A percentile compares a stretch with the other conserved stretches of the same genome.
Evolutionary conservation across 2,888 invertebrate species (phyloP).

Genomic region (Patella pellucida): DNA sequence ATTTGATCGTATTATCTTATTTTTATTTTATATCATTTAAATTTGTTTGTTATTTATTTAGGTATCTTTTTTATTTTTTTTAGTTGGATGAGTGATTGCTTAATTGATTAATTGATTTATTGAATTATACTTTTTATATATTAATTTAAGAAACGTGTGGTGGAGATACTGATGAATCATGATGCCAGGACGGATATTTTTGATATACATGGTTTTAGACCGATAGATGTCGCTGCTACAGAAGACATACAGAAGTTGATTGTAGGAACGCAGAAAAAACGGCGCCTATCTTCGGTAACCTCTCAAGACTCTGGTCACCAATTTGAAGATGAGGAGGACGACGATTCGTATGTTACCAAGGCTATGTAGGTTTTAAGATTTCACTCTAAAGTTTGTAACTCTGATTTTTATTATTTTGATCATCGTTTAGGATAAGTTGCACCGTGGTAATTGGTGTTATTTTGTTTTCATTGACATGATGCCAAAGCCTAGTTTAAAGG

Average conservation of each 20-base stretch:
- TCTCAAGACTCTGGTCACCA: background rate
- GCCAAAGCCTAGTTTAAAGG: no score
- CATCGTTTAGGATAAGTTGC: no score
- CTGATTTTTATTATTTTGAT: no score
- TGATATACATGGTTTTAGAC: slow-evolving; percentile 40
- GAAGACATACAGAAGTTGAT: slow-evolving; percentile 48
- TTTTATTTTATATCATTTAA: no score
- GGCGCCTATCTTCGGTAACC: slow-evolving; percentile 20
- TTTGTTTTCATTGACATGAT: no score
- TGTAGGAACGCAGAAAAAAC: slow-evolving; percentile 26
- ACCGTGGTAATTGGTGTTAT: no score
- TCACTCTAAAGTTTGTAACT: background rate
- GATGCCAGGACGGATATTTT: slow-evolving; percentile 42
- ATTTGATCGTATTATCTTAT: no score
- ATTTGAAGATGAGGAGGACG: slow-evolving; percentile 29
- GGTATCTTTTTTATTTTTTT: no score
- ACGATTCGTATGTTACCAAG: slow-evolving; percentile 41
- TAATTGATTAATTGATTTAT: no score
- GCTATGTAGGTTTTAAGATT: slow-evolving; percentile 48
- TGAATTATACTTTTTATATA: no score
- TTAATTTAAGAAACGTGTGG: slow-evolving; percentile 39
- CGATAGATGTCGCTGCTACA: slow-evolving; percentile 44
- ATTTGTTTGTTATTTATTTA: no score
- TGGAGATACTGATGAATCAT: slow-evolving; percentile 46
- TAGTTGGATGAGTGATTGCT: no score